phyloP scores from a whole-genome alignment of 2,797 vertebrate species.

The Ptychadena robeensis region DNA sequence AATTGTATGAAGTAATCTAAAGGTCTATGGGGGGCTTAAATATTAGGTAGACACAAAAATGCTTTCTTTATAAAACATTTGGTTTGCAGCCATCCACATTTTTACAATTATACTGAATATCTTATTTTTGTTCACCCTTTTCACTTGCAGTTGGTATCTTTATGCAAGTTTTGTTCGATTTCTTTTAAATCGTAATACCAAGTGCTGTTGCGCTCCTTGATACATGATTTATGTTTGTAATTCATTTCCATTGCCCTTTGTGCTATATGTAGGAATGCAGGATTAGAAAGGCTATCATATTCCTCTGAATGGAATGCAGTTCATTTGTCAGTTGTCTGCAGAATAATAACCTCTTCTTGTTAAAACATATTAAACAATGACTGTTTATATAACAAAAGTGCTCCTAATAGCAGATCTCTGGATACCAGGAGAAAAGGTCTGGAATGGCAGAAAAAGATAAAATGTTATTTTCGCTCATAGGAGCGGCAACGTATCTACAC shows the following conservation, averaged over 20 bases:
- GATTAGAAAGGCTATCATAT: neutral
- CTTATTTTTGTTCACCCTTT: neutral
- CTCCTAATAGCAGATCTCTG: neutral
- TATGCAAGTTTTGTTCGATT: neutral
- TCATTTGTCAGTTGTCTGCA: constrained; percentile 9
- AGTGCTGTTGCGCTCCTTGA: neutral
- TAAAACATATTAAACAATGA: neutral
- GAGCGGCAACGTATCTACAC: neutral
- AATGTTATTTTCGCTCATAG: neutral
- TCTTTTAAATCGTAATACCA: neutral
- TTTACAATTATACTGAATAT: neutral
- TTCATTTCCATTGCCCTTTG: neutral
- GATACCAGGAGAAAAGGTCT: neutral
- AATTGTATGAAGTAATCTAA: no score
- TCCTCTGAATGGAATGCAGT: neutral
- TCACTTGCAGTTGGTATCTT: neutral
- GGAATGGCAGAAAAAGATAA: neutral
- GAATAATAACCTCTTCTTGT: constrained; percentile 3
- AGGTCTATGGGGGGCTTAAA: no score
- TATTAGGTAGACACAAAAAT: no score
- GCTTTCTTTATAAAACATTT: no score
- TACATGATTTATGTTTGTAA: neutral
- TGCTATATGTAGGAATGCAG: neutral
- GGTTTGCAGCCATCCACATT: no score
- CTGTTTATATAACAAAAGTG: constrained; percentile 1